These are phyloP conservation scores for Martes martes DNA, from an alignment of 2,113 vertebrate species.

Conservation along the genomic window DNA sequence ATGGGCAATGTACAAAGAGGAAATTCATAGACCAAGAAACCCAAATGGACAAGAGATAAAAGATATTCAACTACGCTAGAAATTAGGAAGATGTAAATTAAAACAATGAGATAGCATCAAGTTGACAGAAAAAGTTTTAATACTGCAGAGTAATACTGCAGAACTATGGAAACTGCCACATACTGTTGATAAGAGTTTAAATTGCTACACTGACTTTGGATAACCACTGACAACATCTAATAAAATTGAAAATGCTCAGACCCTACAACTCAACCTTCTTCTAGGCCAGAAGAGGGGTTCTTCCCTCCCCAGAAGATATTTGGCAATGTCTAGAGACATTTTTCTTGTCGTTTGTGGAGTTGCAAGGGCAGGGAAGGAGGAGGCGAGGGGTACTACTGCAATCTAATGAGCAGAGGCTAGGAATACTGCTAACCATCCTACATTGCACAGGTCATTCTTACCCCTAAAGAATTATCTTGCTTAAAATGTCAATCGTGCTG, in stretches of 20 bases:
- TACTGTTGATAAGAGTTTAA: neutral
- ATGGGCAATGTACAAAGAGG: neutral
- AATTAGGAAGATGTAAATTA: neutral
- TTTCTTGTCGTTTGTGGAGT: neutral
- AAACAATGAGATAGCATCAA: neutral
- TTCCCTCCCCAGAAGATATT: neutral
- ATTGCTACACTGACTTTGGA: neutral
- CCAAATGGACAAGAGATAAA: neutral
- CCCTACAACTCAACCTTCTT: neutral
- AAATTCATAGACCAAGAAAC: slow-evolving; percentile 5
- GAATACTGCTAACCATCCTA: neutral
- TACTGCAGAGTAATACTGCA: neutral
- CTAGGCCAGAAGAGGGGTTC: neutral
- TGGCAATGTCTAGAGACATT: neutral
- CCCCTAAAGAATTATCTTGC: neutral
- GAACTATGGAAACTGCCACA: neutral
- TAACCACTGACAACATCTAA: neutral
- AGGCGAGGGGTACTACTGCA: too few relatives aligned
- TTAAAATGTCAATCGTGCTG: neutral
- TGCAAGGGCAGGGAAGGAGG: neutral
- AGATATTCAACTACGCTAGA: neutral
- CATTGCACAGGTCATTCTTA: neutral
- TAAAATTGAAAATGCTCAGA: neutral
- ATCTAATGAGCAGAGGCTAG: neutral
- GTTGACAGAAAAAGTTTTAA: neutral